Base-by-base conservation (phyloP, 1,140 invertebrate genomes). In the Drosophila mojavensis region DNA sequence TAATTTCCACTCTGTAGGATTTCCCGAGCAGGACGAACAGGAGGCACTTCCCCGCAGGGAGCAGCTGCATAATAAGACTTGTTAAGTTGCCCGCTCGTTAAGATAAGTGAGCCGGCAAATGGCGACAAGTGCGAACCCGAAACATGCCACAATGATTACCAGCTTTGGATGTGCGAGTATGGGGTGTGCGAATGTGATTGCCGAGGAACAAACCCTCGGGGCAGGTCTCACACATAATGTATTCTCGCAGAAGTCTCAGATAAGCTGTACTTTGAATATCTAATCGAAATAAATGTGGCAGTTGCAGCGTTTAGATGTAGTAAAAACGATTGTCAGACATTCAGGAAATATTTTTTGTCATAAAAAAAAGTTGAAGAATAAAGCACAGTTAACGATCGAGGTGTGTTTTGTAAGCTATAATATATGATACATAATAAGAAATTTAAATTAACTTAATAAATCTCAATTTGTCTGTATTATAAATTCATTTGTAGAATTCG, bases 91-190 rank as follows among this genome's bases (percentile, higher is more conserved):
- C 76, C 78, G 85, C 70, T 89, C 84, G 84, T 90, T 89, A 89
- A 89, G 84, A 89, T 89, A 89, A 89, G 84, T 89, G 85, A 85
- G 75, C 78, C 84, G 85, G 75, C 81, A 89, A 90, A 83, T 85
- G 84, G 83, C 77, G 83, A 88, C 84, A 88, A 88, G 83, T 88
- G 85, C 82, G 79, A 88, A 69, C 53, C 36, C 67, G 63, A 75
- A 89, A 89, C 79, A 79, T 79, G 66, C 84, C 81, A 60, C 81
- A 83, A 83, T 83, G 72, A 83, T 83, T 83, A 82, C 81, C 84
- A 60, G 84, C 84, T 83, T 68, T 68, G 79, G 84, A 86, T 86
- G 77, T 55, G 66, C 51, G 48, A 67, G 71, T 72, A 53, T 26
- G 28, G 45, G 39, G 69, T 70, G 68, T 59, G 60, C 33, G 51